Evolutionary conservation across 2,888 invertebrate genomes (phyloP).

Genomic region (Mythimna ferrago): DNA sequence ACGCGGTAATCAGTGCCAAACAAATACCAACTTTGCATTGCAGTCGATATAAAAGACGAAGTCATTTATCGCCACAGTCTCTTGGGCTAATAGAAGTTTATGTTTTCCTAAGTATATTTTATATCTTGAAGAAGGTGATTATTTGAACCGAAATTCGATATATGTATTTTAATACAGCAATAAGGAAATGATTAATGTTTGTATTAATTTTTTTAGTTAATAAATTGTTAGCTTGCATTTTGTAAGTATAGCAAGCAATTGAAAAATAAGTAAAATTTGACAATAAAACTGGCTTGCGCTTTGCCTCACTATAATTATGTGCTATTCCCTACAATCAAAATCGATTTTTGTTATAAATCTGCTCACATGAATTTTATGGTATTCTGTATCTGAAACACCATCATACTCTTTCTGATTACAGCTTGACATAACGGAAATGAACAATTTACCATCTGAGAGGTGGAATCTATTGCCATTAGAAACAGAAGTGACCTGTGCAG

Average conservation of each 20-base stretch:
- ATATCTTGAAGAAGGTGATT: not conserved
- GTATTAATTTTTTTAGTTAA: no score
- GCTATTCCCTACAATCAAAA: not conserved
- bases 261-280: no score
- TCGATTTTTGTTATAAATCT: not conserved
- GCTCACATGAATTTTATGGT: not conserved
- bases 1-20: not conserved
- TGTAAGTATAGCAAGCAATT: no score
- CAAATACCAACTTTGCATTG: not conserved
- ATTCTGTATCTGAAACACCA: not conserved
- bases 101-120: not conserved
- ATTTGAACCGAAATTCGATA: not conserved
- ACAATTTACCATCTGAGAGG: slow-evolving; percentile 82
- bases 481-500: slow-evolving; percentile 85
- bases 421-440: slow-evolving; percentile 87
- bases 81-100: not conserved
- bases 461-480: slow-evolving; percentile 84
- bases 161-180: no score
- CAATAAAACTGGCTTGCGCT: not conserved
- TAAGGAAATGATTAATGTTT: no score
- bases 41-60: no score
- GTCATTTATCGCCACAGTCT: not conserved
- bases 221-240: no score
- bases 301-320: not conserved
- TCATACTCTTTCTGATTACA: slow-evolving; percentile 65